Base-by-base conservation (phyloP, 2,888 invertebrate genomes). In the Pseudanteris insignis region DNA sequence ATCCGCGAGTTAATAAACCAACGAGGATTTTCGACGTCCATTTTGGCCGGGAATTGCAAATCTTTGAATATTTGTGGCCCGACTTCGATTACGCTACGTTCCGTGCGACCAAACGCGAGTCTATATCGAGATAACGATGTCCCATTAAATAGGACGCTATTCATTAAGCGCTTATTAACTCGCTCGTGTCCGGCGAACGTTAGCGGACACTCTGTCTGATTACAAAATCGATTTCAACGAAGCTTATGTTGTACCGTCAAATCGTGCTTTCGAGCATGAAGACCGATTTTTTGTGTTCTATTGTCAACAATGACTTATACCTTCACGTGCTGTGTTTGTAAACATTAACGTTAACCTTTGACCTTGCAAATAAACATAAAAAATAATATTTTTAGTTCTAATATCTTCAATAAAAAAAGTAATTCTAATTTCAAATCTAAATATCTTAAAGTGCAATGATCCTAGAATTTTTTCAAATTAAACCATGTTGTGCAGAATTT, bases 61-160 rank as follows among this genome's bases (percentile, higher is more conserved):
- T 61, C 62, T 62, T 6, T 18, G 18, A 18, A 6, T 18, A 6
- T 18, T 18, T 6, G 18, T 6, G n/a, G n/a, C n/a, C n/a, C n/a
- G n/a, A n/a, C n/a, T n/a, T n/a, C n/a, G n/a, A n/a, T n/a, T n/a
- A n/a, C n/a, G n/a, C n/a, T n/a, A n/a, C n/a, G n/a, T n/a, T n/a
- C n/a, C n/a, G n/a, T n/a, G n/a, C n/a, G n/a, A 43, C 18, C 46
- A 11, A 11, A 30, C 26, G 26, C 15, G 38, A 34, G 36, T 44
- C 40, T 41, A 57, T 53, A 47, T 51, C 61, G 64, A 69, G 66
- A 67, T 66, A 67, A 72, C 67, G 69, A 69, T 64, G 65, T 67
- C 69, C 68, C 69, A 70, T 69, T 70, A 67, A 64, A 61, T 65
- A 63, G 67, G 66, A 63, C 65, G 65, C 68, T 70, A 70, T 70